Conservation (phyloP, 2,113 vertebrate genomes). For the Calyptomena viridis region DNA sequence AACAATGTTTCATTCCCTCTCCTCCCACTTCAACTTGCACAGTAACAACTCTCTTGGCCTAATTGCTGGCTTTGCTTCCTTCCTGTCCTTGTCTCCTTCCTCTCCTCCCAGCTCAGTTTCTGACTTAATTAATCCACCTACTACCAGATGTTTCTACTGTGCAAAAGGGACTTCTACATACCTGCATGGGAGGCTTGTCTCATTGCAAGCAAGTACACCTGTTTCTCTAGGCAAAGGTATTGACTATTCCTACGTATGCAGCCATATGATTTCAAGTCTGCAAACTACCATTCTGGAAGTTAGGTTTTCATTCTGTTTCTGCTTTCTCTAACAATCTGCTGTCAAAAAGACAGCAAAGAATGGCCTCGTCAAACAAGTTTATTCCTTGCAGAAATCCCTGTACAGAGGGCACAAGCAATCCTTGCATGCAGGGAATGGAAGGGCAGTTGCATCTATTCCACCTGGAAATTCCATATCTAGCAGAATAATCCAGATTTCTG, state of each 20-base stretch:
- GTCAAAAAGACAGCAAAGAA: neutral
- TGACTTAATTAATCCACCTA: neutral
- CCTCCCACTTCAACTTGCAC: neutral
- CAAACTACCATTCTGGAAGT: neutral
- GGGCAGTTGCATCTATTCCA: neutral
- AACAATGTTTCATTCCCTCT: neutral
- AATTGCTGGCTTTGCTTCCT: neutral
- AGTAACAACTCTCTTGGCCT: neutral
- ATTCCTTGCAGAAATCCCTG: neutral
- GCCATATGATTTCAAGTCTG: neutral
- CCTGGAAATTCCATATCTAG: neutral
- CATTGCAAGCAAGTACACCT: neutral
- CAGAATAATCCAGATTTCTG: neutral
- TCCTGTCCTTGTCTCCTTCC: neutral
- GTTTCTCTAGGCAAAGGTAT: neutral
- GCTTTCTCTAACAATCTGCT: neutral
- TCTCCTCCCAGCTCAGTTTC: neutral
- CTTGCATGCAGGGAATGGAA: neutral
- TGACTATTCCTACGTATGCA: neutral
- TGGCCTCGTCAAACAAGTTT: neutral
- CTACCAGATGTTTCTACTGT: neutral
- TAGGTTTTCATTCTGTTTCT: neutral
- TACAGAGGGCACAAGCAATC: neutral
- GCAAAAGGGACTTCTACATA: neutral
- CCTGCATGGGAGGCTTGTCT: neutral